Conservation (phyloP, 2,113 vertebrate genomes). For the Orientallactaga bullata region DNA sequence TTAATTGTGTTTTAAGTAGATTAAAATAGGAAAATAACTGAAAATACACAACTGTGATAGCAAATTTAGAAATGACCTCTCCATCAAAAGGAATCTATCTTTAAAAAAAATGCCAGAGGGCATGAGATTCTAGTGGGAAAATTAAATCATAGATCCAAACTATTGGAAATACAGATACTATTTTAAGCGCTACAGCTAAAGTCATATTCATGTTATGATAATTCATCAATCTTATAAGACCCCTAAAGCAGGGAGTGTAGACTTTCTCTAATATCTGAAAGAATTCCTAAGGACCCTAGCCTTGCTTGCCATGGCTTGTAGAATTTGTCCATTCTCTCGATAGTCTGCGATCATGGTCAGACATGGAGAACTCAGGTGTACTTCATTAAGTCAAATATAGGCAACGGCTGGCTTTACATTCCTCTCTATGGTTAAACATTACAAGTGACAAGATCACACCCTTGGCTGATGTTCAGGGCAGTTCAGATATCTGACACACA, state of each 20-base stretch:
- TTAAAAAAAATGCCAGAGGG: not conserved
- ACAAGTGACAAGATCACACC: slow-evolving; percentile 22
- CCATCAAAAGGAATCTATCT: not conserved
- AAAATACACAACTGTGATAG: not conserved
- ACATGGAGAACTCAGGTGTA: not conserved
- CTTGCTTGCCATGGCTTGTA: not conserved
- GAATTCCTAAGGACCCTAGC: not conserved
- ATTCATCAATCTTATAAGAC: not conserved
- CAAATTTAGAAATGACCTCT: not conserved
- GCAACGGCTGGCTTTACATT: not conserved
- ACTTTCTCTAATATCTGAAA: not conserved
- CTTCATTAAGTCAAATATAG: not conserved
- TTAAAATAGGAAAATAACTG: slow-evolving; percentile 6
- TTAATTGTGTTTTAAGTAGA: not conserved
- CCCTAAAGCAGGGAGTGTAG: not conserved
- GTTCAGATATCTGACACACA: not conserved
- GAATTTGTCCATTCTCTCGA: not conserved
- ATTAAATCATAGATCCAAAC: slow-evolving; percentile 32
- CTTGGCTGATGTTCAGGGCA: slow-evolving; percentile 34
- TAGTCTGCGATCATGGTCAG: not conserved
- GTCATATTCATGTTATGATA: not conserved
- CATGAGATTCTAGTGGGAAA: not conserved
- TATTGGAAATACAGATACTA: not conserved
- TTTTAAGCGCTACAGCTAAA: not conserved
- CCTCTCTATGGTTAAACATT: slow-evolving; percentile 14